Base-by-base conservation (phyloP, 2,888 invertebrate species). In the Apoda limacodes region DNA sequence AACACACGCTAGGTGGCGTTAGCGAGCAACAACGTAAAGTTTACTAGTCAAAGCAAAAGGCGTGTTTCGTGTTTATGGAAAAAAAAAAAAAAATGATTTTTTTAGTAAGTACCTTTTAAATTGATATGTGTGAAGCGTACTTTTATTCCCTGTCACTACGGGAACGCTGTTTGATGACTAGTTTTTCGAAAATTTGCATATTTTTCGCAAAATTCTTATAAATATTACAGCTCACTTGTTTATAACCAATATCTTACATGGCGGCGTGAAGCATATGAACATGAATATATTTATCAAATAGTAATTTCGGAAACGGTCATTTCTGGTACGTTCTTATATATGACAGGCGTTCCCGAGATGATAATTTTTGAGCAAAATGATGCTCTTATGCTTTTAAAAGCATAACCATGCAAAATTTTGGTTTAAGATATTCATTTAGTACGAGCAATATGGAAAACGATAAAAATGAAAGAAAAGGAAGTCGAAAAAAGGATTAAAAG, bases 81-180 rank as follows among this genome's bases (percentile, higher is more conserved):
- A 31, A 31, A 33, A 15, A 35, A 35, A 31, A 31, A 33, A 15
- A 25, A 30, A 26, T 23, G 27, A 30, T 34, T 27, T 34, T 26
- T 22, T 26, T 34, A 30, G 30, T 30, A 34, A 30, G 34, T 34
- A 30, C 30, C 17, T 30, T 30, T 34, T 30, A 34, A 30, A 24
- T 34, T 30, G 19, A 17, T 34, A 34, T 30, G 13, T 21, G 34
- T 22, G 27, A 25, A 34, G 34, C 30, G 34, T 34, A 27, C 34
- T 29, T 34, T 22, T 28, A 30, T 30, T 21, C 27, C 26, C 27
- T 32, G 32, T 36, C 29, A 36, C 23, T 30, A 32, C 32, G 30
- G 23, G 30, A 36, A 36, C 32, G 27, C 31, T 28, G 25, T 35
- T 35, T 36, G 30, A 4, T 30, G 19, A 32, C 30, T 30, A 25